Evolutionary conservation across 2,797 vertebrate species (phyloP), one percentile per base, ranked within the genome.

Genomic region (Galago senegalensis): DNA sequence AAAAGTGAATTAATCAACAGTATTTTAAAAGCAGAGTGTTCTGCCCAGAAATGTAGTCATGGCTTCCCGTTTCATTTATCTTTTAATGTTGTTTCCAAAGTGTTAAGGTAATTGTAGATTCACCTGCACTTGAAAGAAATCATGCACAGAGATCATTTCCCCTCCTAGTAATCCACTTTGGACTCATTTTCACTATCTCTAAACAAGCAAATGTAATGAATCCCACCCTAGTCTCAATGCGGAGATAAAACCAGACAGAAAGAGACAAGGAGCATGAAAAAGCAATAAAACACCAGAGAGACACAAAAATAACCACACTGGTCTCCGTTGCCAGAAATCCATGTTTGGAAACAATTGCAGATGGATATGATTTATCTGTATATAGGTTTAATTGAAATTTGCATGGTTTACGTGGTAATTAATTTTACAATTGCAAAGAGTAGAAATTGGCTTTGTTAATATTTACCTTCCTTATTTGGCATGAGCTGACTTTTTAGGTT

Each of bases 401-500:
- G 60, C 1, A 21, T 85, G 14, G 81, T 93, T 98, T 92, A 81
- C 20, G 27, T 49, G 85, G 34, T 0, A 72, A 95, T 82, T 97
- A 83, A 97, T 95, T 96, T 95, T 0, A 65, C 70, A 94, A 1
- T 63, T 87, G 23, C 46, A 94, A 96, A n/a, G 27, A 95, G 37
- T 56, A 96, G 77, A 97, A 97, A 95, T 93, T 80, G 80, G 9
- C 58, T 63, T 34, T 65, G 37, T 29, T 61, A 23, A 75, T 75
- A 69, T 82, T 87, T 56, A 49, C 18, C 20, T 95, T 90, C n/a
- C 31, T 2, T 81, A 18, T 92, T 95, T 93, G 92, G 43, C 81
- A 21, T 79, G 86, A 40, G 79, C 6, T 84, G 61, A 3, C 40
- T 95, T 80, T 37, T 89, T 69, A 7, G 76, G 69, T 82, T 88